Base-by-base conservation (phyloP, 2,888 invertebrate species). In the Linnaemya vulpina region DNA sequence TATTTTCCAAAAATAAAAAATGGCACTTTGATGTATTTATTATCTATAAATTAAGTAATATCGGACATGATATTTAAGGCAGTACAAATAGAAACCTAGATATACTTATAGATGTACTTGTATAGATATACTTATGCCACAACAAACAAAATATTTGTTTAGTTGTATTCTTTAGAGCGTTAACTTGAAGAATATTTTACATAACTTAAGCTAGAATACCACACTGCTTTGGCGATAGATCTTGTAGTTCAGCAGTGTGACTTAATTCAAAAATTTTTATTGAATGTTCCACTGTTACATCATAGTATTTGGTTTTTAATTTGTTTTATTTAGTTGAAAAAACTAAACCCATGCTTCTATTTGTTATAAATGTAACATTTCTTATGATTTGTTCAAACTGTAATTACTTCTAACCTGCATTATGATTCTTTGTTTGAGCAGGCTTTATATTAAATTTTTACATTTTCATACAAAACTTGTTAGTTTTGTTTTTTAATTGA, bases 351-450 rank as follows among this genome's bases (percentile, higher is more conserved):
- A 30, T 30, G 4, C 3, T 15, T 43, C 43, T 13, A 43, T 40
- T 43, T 7, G 22, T 9, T 40, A 11, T 40, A 35, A 35, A 17
- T 15, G 13, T 62, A 43, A 35, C 17, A 40, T 51, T 49, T 51
- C 4, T 40, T 55, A 17, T 8, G 1, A n/a, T 17, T 49, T 17
- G n/a, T 49, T 17, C 7, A 51, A 5, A 7, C 20, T 51, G 51
- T 20, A 2, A 20, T 17, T 67, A 40, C 35, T 70, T 63, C 62
- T 40, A 62, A 40, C 10, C 68, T 70, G 62, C 51, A 38, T 63
- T n/a, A 78, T 30, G 22, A 20, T 53, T 78, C 58, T 70, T 40
- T 25, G 25, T 70, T 25, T 53, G 40, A 78, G 8, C 17, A 53
- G 2, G 22, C 22, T 53, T 22, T 22, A 22, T 22, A 53, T 7